These are phyloP conservation scores for Neuroscelio doddi DNA, from an alignment of 2,888 invertebrate genomes.

Conservation along the genomic window DNA sequence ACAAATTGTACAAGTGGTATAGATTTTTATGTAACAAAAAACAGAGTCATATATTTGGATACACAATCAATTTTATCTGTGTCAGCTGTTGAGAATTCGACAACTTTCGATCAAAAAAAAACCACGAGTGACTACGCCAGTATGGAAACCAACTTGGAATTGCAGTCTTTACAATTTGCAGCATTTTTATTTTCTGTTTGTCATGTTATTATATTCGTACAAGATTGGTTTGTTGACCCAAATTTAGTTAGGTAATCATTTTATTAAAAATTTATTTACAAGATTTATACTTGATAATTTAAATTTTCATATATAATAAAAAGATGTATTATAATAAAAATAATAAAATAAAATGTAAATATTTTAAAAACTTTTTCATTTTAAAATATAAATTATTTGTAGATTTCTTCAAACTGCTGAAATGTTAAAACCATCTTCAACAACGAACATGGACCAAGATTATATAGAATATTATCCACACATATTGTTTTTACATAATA, in stretches of 20 bases:
- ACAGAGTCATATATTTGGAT: constrained; percentile 88
- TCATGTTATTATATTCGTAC: constrained; percentile 89
- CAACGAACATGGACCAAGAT: constrained; percentile 77
- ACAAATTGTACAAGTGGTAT: constrained; percentile 84
- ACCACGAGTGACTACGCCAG: constrained; percentile 76
- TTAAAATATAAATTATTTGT: constrained; percentile 44
- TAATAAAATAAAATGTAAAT: constrained; percentile 1
- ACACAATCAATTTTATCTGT: constrained; percentile 85
- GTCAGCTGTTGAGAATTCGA: constrained; percentile 76
- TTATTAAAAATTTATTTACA: neutral
- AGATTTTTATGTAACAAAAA: constrained; percentile 79
- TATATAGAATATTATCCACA: constrained; percentile 88
- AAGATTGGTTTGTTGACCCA: constrained; percentile 92
- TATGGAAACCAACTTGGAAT: constrained; percentile 78
- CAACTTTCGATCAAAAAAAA: constrained; percentile 64
- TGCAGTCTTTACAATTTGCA: constrained; percentile 85
- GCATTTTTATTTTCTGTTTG: constrained; percentile 91
- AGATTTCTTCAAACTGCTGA: constrained; percentile 88
- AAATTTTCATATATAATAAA: constrained; percentile 9
- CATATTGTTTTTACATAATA: constrained; percentile 87
- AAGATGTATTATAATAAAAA: neutral
- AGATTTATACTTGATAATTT: neutral
- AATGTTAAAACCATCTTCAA: constrained; percentile 87
- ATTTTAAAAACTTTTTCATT: constrained; percentile 14
- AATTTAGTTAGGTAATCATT: constrained; percentile 80